Base-by-base conservation (phyloP, 2,888 invertebrate genomes). In the Tigriopus californicus region DNA sequence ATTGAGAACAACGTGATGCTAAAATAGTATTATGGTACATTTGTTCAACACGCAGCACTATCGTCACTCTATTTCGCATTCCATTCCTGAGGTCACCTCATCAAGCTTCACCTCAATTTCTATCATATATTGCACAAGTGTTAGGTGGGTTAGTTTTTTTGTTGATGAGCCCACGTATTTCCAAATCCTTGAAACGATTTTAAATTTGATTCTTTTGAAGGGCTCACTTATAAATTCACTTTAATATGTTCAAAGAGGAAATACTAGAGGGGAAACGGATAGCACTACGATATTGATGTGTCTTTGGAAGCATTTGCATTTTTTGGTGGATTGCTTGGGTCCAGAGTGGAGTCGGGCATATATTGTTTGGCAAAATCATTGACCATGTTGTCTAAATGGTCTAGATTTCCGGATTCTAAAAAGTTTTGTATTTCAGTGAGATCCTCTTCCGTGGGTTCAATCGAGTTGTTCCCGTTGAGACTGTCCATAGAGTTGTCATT, bases 321-420 rank as follows among this genome's bases (percentile, higher is more conserved):
- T 15, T 54, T 54, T 8, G 15, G 15, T 44, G n/a, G 5, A 44
- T 5, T 18, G 44, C 18, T 11, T 5, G n/a, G 3, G n/a, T 44
- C 44, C 44, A 44, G 5, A 44, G 44, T 44, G 18, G 44, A 18
- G 5, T 56, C 56, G 24, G 20, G 20, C 44, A 56, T 18, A 22
- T 56, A 56, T 25, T 56, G 25, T 13, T 56, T 56, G n/a, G 56
- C 56, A 22, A 56, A 56, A 11, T 56, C 56, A 12, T 18, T 56
- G 46, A 56, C 56, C 41, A 56, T 56, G 33, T 44, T 56, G 44
- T 56, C 56, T 24, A 56, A 15, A 2, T 56, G 42, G n/a, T 41
- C 41, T 10, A 56, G 56, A 25, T 56, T 56, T 11, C 56, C 56
- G 18, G 42, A 20, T 22, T 56, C 56, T 44, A 56, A 13, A 25